Evolutionary conservation across 2,113 vertebrate genomes (phyloP).

Genomic region (Fukomys damarensis): DNA sequence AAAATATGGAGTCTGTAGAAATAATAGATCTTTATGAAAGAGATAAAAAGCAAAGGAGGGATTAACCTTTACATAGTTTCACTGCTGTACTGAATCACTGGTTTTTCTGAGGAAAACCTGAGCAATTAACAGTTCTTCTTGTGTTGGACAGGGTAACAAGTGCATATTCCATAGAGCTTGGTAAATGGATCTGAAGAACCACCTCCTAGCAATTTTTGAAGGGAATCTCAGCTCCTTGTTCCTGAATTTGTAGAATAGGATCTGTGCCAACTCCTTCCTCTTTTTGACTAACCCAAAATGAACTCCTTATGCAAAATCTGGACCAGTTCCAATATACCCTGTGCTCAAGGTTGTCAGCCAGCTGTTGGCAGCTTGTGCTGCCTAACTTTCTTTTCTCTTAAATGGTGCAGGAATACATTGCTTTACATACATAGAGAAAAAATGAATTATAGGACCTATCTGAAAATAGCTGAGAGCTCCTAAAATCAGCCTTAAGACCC

Average conservation of each 20-base stretch:
- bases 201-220: conserved; percentile 63
- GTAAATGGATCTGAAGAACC: conserved; percentile 65
- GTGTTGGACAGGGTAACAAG: conserved; percentile 39
- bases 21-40: conserved; percentile 52
- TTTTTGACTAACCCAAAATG: conserved; percentile 76
- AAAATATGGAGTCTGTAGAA: not conserved
- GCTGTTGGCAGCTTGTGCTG: conserved; percentile 69
- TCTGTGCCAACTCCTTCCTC: conserved; percentile 68
- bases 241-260: conserved; percentile 57
- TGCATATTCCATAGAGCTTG: conserved; percentile 63
- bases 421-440: conserved; percentile 4
- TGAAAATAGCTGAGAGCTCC: conserved; percentile 31
- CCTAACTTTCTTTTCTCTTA: conserved; percentile 71
- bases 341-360: conserved; percentile 73
- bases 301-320: conserved; percentile 79
- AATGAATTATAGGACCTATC: not conserved
- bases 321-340: conserved; percentile 66
- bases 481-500: not conserved
- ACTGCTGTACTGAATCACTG: conserved; percentile 5
- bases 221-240: conserved; percentile 71
- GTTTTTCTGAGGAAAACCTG: conserved; percentile 53
- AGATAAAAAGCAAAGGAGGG: not conserved
- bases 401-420: conserved; percentile 51
- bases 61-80: not conserved
- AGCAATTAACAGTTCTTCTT: not conserved